A percentile compares a stretch with the other conserved stretches of the same genome.
phyloP scores from a whole-genome alignment of 2,113 vertebrate genomes.

The Apodemus sylvaticus region DNA sequence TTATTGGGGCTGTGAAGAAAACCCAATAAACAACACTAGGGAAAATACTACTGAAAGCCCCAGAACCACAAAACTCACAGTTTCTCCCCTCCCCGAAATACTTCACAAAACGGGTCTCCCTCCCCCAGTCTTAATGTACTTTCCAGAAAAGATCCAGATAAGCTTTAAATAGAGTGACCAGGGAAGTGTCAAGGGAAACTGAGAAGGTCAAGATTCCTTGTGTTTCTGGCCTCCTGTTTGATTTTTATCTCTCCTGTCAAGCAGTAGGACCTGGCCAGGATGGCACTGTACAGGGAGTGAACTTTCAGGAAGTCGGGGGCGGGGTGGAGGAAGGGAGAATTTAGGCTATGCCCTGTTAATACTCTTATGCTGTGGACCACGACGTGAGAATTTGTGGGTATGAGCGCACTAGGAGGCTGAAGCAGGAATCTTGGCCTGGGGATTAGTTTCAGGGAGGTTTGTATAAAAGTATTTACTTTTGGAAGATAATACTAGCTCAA shows the following conservation, averaged over 20 bases:
- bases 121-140: background rate
- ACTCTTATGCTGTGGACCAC: conserved; percentile 65
- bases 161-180: background rate
- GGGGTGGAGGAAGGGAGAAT: conserved; percentile 59
- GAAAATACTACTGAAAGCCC: conserved; percentile 9
- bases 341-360: conserved; percentile 60
- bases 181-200: conserved; percentile 26
- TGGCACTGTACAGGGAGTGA: conserved; percentile 70
- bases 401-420: conserved; percentile 53
- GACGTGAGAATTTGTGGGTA: conserved; percentile 1
- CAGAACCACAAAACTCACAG: background rate
- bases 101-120: background rate
- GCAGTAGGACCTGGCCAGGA: conserved; percentile 79
- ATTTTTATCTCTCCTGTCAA: conserved; percentile 73
- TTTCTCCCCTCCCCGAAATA: background rate
- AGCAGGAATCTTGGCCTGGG: conserved; percentile 81
- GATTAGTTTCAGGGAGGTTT: conserved; percentile 80
- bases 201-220: conserved; percentile 52
- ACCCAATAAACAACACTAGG: background rate
- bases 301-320: conserved; percentile 71
- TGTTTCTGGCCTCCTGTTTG: conserved; percentile 73
- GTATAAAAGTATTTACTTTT: conserved; percentile 86
- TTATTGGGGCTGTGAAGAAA: conserved; percentile 26
- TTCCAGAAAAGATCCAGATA: conserved; percentile 24
- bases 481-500: conserved; percentile 84